Base-by-base conservation (phyloP, 2,113 vertebrate genomes). In the Ailuropoda melanoleuca region DNA sequence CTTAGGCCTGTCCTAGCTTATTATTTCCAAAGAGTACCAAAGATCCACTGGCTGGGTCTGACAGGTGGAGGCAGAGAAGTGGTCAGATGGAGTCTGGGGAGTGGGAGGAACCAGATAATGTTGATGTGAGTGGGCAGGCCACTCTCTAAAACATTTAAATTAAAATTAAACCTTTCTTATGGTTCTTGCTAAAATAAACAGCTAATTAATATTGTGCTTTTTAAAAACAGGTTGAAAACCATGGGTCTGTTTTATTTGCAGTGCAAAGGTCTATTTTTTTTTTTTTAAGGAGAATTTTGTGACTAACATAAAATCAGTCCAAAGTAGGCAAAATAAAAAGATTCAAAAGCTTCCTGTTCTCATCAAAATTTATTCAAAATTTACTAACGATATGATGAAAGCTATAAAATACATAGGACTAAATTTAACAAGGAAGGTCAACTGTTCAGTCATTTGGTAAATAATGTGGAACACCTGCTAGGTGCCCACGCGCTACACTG, bases 181-280 rank as follows among this genome's bases (percentile, higher is more conserved):
- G 31, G 31, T 19, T 55, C 1, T 10, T 48, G 55, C 48, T n/a
- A 66, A 74, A 84, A 80, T 48, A 85, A 81, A 91, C 5, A 3
- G 8, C 3, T 58, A 23, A 88, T 58, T 72, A 58, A 93, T 91
- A 74, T 6, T 50, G 34, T 46, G 24, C 24, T 82, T 93, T 77
- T 75, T 31, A 18, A 37, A 70, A 90, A 26, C 9, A 8, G 26
- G 13, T 13, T 56, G 58, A 81, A 93, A 82, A 48, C 9, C 31
- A 96, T 4, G 31, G 9, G 66, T 72, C 68, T 64, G 17, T 64
- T 81, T 91, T 75, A 82, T 53, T 86, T 90, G 62, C 39, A 95
- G 58, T 82, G 48, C 39, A 64, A 95, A 92, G 26, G 37, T 43
- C 2, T 9, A 68, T 50, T 14, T 50, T 14, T 50, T 50, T 50